phyloP scores from a whole-genome alignment of 2,797 vertebrate species.

The Phrynocephalus vlangalii region DNA sequence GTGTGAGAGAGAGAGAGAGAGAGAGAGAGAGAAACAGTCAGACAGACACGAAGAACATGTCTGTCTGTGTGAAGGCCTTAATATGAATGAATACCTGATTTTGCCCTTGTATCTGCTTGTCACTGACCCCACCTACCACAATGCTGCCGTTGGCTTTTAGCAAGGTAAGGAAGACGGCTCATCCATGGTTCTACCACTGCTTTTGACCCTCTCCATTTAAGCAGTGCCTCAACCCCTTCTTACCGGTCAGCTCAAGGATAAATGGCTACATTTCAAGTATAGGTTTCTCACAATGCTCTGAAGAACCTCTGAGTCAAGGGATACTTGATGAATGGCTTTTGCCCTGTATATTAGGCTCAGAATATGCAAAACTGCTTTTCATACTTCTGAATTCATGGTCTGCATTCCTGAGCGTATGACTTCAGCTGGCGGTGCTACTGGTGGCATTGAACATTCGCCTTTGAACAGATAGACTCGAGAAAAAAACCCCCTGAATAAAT shows the following conservation, averaged over 20 bases:
- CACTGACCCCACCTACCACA: too few relatives aligned
- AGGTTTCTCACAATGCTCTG: neutral
- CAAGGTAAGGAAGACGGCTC: neutral
- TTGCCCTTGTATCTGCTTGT: too few relatives aligned
- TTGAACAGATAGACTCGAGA: neutral
- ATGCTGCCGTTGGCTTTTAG: neutral
- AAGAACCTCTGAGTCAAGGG: neutral
- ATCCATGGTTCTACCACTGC: neutral
- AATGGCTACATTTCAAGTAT: neutral
- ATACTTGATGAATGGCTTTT: neutral
- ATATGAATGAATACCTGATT: too few relatives aligned
- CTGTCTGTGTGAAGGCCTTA: too few relatives aligned
- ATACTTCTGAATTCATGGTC: neutral
- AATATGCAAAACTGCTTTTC: neutral
- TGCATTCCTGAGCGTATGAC: neutral
- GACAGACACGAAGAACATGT: too few relatives aligned
- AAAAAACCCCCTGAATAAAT: neutral
- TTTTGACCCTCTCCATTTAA: too few relatives aligned
- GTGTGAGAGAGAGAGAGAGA: too few relatives aligned
- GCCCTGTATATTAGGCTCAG: neutral
- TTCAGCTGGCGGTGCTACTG: neutral
- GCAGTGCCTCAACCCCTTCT: neutral
- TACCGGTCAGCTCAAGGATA: neutral
- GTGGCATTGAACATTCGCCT: neutral
- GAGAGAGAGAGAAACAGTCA: too few relatives aligned